A percentile compares a stretch with the other conserved stretches of the same genome.
phyloP scores from a whole-genome alignment of 2,888 invertebrate genomes.

The Andrena minutula region DNA sequence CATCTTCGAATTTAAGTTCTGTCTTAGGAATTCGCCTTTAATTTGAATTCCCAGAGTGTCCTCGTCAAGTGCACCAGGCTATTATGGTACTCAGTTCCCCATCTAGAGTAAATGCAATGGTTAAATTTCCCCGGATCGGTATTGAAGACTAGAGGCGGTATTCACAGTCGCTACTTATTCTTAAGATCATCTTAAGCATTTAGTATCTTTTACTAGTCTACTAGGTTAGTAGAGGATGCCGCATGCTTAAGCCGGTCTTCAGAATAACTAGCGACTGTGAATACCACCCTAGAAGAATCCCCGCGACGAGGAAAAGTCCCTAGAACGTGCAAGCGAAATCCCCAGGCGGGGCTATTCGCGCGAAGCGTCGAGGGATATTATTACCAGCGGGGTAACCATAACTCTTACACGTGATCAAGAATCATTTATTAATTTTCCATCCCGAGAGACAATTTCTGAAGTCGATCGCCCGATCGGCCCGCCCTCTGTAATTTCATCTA shows the following conservation, averaged over 20 bases:
- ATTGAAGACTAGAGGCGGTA: background rate
- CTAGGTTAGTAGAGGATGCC: no score
- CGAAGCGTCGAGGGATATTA: conserved; percentile 21
- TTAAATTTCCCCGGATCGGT: background rate
- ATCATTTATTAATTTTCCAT: conserved; percentile 60
- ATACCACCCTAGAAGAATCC: no score
- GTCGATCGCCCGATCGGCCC: conserved; percentile 25
- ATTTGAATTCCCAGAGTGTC: background rate
- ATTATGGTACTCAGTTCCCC: background rate
- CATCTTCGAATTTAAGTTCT: background rate
- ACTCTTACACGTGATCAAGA: conserved; percentile 40
- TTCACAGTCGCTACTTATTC: no score
- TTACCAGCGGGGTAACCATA: conserved; percentile 42
- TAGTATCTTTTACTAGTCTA: no score
- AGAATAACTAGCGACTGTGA: no score
- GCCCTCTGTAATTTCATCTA: conserved; percentile 55
- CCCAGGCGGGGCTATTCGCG: background rate
- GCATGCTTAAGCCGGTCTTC: no score
- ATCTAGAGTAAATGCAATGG: background rate
- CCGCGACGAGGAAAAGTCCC: background rate
- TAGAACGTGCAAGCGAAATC: background rate
- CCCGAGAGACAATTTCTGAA: conserved; percentile 49
- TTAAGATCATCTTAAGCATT: no score
- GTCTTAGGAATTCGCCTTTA: background rate
- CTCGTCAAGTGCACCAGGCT: background rate